Evolutionary conservation across 2,113 vertebrate genomes (phyloP), one percentile per base, ranked within the genome.

Genomic region (Struthidea cinerea): DNA sequence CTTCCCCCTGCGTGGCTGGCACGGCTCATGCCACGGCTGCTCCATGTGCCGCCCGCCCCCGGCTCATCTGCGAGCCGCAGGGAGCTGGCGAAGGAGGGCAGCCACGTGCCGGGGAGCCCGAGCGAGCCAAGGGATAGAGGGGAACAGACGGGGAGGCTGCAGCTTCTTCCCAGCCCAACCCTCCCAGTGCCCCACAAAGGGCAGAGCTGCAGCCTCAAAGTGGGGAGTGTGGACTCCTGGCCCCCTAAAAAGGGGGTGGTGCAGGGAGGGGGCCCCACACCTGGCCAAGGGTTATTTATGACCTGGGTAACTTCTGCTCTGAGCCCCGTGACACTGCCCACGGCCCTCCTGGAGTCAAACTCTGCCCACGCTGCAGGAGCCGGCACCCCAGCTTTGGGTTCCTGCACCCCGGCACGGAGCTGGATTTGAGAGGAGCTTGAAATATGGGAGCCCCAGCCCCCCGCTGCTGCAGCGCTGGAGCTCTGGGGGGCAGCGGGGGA

Each of bases 391-490:
- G 2, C 12, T 11, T 6, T 13, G 11, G 5, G 1, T 8, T 28
- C 69, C 47, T 5, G 0, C 3, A 0, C 8, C 21, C 59, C 1
- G 1, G 35, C 4, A 9, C 24, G 46, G 44, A 33, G 61, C 44
- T 1, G 2, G 81, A 7, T 14, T 44, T 20, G 7, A 17, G 37
- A 22, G 28, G 27, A 49, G 11, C 15, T 9, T 5, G 46, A 11
- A 39, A 52, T 3, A 1, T 0, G 46, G 73, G 16, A 35, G 6
- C 20, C 12, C 0, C 18, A n/a, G 16, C 55, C 6, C 13, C 0
- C 9, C 7, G 22, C 37, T 9, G 12, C 65, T 14, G 56, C 63
- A 27, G 50, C 22, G 2, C 44, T 13, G 49, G 35, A 8, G 59
- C 61, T 53, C 39, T 2, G 2, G 14, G 15, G 49, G 44, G 41